These are phyloP conservation scores for Aphaenogaster ashmeadi DNA, from an alignment of 1,140 invertebrate species.

Conservation along the genomic window DNA sequence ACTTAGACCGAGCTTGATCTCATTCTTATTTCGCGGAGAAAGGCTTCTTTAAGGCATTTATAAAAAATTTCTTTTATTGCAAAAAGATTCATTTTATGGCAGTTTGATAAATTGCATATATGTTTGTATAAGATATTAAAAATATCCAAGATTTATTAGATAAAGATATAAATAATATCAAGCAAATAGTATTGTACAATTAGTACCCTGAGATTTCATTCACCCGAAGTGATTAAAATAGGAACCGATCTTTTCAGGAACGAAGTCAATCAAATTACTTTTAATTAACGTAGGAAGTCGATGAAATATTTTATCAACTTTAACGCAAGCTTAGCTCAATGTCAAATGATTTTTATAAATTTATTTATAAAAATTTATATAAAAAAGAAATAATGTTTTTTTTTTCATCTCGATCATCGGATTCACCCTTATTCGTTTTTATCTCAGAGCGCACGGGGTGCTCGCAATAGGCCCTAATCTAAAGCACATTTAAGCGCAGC, in stretches of 20 bases:
- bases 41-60: neutral
- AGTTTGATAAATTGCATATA: neutral
- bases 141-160: neutral
- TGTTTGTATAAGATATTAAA: neutral
- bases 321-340: neutral
- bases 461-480: neutral
- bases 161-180: constrained; percentile 18
- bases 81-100: neutral
- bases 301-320: neutral
- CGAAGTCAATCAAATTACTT: neutral
- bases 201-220: neutral
- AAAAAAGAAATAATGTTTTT: neutral
- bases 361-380: neutral
- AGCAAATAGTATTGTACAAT: neutral
- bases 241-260: neutral
- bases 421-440: neutral
- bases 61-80: neutral
- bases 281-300: neutral
- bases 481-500: neutral
- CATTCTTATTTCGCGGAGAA: neutral
- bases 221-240: neutral
- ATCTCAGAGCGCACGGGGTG: neutral
- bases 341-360: neutral
- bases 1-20: neutral
- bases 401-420: neutral